Conservation (phyloP, 2,888 invertebrate species). For the Andrena camellia region DNA sequence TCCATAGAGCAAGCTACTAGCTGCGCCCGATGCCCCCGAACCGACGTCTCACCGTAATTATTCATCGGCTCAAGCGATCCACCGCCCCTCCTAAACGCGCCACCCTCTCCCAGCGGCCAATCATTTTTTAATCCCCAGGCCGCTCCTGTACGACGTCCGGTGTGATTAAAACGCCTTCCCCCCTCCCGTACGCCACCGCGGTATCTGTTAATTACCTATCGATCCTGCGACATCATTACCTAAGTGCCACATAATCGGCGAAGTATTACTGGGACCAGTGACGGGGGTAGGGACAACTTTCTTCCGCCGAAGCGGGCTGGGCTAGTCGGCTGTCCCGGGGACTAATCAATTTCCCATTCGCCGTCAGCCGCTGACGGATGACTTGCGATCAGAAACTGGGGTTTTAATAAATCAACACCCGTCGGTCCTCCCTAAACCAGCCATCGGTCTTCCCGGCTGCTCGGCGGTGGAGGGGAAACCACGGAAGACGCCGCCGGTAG, state of each 20-base stretch:
- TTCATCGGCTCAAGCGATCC: slow-evolving; percentile 17
- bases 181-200: slow-evolving; percentile 12
- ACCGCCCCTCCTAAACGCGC: background rate
- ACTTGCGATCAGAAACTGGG: slow-evolving; percentile 62
- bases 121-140: slow-evolving; percentile 50
- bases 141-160: slow-evolving; percentile 8
- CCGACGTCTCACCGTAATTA: slow-evolving; percentile 17
- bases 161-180: slow-evolving; percentile 43
- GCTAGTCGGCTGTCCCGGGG: slow-evolving; percentile 15
- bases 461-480: slow-evolving; percentile 26
- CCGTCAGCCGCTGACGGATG: slow-evolving; percentile 66
- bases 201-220: slow-evolving; percentile 62
- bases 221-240: slow-evolving; percentile 65
- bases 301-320: slow-evolving; percentile 2
- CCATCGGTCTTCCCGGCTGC: slow-evolving; percentile 60
- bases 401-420: slow-evolving; percentile 74
- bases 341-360: slow-evolving; percentile 74
- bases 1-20: slow-evolving; percentile 18
- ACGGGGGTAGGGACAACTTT: slow-evolving; percentile 21
- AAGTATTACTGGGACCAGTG: slow-evolving; percentile 11
- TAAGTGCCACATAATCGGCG: slow-evolving; percentile 59
- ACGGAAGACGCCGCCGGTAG: slow-evolving; percentile 39
- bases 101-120: slow-evolving; percentile 6
- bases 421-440: slow-evolving; percentile 47
- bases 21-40: background rate